Percentiles rank a stretch among this genome's conserved stretches.
phyloP scores from a whole-genome alignment of 2,888 invertebrate genomes.

The Carterocephalus palaemon region DNA sequence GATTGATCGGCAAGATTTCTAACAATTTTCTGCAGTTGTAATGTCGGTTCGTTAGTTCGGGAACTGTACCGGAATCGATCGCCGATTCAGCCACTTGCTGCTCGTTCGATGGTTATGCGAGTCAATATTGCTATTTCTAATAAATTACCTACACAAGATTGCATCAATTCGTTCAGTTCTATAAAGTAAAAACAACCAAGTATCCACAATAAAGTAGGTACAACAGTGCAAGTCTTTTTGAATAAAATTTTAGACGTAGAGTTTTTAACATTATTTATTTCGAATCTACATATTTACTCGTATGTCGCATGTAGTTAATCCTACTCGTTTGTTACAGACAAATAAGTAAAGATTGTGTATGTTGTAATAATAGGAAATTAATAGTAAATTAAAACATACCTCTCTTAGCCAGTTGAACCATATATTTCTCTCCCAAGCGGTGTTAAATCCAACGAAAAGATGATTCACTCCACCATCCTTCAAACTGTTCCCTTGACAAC shows the following conservation, averaged over 20 bases:
- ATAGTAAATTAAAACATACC: conserved; percentile 56
- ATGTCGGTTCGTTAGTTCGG: conserved; percentile 66
- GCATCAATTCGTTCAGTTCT: conserved; percentile 24
- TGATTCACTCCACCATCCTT: conserved; percentile 66
- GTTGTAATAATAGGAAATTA: background rate
- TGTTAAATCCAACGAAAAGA: conserved; percentile 82
- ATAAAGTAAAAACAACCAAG: conserved; percentile 11
- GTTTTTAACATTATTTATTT: no score
- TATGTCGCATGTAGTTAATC: background rate
- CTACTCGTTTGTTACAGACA: background rate
- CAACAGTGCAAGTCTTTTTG: no score
- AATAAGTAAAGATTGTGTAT: background rate
- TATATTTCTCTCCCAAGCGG: conserved; percentile 82
- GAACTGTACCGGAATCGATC: conserved; percentile 75
- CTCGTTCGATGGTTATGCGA: conserved; percentile 27
- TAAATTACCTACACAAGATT: conserved; percentile 24
- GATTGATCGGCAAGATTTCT: conserved; percentile 59
- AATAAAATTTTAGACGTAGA: no score
- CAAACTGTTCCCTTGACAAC: conserved; percentile 55
- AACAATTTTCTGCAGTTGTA: conserved; percentile 60
- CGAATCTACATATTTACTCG: no score
- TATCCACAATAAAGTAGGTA: background rate
- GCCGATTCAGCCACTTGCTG: conserved; percentile 54
- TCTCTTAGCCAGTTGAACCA: conserved; percentile 82
- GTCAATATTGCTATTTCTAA: conserved; percentile 16